phyloP scores from a whole-genome alignment of 2,888 invertebrate genomes.

The Idaea biselata region DNA sequence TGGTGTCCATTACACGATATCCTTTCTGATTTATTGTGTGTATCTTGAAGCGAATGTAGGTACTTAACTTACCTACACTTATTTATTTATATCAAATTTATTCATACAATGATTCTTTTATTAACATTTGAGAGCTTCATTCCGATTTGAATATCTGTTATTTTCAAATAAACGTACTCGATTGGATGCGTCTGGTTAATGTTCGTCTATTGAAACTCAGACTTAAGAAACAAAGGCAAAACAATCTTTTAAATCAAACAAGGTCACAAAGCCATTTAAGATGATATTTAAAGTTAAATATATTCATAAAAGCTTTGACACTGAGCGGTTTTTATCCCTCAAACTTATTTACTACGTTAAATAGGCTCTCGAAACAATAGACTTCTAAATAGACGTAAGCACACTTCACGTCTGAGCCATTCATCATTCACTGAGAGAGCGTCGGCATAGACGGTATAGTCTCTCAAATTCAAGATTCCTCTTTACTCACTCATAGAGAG shows the following conservation, averaged over 20 bases:
- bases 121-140: not conserved
- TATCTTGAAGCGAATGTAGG: constrained; percentile 43
- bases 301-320: not conserved
- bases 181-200: not conserved
- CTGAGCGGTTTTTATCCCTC: constrained; percentile 14
- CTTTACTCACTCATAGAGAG: constrained; percentile 65
- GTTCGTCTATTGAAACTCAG: not conserved
- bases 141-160: constrained; percentile 2
- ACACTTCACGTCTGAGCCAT: constrained; percentile 56
- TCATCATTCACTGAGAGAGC: constrained; percentile 51
- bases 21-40: constrained; percentile 73
- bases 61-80: not conserved
- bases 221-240: not conserved
- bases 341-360: constrained; percentile 39
- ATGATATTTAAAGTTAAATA: not conserved
- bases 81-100: not conserved
- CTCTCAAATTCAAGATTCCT: constrained; percentile 48
- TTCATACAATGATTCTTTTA: not conserved
- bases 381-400: constrained; percentile 45
- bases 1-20: constrained; percentile 76
- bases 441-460: constrained; percentile 27
- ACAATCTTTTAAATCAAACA: not conserved
- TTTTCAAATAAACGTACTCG: not conserved
- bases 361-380: constrained; percentile 47
- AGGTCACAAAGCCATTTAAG: not conserved